A percentile compares a stretch with the other conserved stretches of the same genome.
These are phyloP conservation scores for Drosophila prolongata DNA, from an alignment of 2,888 invertebrate genomes.

Conservation along the genomic window DNA sequence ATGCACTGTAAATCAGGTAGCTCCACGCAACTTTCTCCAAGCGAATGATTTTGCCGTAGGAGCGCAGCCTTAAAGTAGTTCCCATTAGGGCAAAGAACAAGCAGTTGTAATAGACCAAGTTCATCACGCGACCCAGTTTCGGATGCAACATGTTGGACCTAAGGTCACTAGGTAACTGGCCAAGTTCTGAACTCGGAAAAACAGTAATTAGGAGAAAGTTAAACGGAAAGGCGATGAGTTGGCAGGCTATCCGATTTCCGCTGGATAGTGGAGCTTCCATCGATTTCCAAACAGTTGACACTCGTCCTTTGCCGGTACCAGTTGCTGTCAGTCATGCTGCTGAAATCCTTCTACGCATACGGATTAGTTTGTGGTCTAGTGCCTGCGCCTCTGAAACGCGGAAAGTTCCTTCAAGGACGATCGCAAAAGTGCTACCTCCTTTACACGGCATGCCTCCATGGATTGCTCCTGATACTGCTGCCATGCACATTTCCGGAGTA, in stretches of 20 bases:
- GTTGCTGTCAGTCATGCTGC: constrained; percentile 15
- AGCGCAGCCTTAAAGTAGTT: constrained; percentile 17
- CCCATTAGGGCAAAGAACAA: constrained; percentile 53
- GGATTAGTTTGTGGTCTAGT: constrained; percentile 7
- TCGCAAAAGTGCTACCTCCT: constrained; percentile 12
- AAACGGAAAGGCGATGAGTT: constrained; percentile 1
- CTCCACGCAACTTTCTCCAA: constrained; percentile 22
- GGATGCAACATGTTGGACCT: constrained; percentile 55
- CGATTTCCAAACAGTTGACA: neutral
- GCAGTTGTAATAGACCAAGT: constrained; percentile 46
- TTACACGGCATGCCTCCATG: constrained; percentile 22
- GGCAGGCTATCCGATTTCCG: constrained; percentile 4
- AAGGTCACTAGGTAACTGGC: constrained; percentile 7
- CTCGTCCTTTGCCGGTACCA: neutral
- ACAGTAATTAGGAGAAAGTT: constrained; percentile 19
- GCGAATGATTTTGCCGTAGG: neutral
- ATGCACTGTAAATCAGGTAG: constrained; percentile 53
- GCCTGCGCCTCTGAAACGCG: constrained; percentile 12
- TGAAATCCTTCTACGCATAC: constrained; percentile 28
- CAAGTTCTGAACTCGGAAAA: neutral
- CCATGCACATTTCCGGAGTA: constrained; percentile 24
- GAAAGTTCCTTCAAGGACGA: neutral
- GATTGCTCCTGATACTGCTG: constrained; percentile 10
- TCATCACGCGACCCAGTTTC: constrained; percentile 33
- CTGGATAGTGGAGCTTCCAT: constrained; percentile 9